phyloP scores from a whole-genome alignment of 2,888 invertebrate species.

The Myopa testacea region DNA sequence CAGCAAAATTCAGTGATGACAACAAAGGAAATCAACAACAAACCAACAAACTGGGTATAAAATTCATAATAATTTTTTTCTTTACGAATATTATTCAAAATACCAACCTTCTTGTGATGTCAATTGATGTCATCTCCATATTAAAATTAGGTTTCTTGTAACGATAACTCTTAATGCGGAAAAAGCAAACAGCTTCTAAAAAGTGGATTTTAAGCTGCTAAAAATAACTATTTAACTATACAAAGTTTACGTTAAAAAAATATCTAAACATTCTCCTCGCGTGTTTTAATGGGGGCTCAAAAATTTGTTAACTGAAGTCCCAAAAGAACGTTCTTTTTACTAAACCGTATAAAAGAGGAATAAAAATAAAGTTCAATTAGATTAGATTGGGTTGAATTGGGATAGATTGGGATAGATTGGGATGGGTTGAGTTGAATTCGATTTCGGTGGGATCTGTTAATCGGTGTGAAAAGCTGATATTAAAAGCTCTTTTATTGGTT shows the following conservation, averaged over 20 bases:
- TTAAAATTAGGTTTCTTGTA: too few relatives aligned
- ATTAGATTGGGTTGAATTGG: too few relatives aligned
- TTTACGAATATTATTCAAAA: too few relatives aligned
- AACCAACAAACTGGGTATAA: too few relatives aligned
- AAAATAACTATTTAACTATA: neutral
- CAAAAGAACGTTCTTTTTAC: neutral
- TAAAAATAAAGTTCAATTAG: neutral
- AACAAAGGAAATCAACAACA: too few relatives aligned
- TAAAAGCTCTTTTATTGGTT: slow-evolving; percentile 26
- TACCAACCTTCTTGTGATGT: too few relatives aligned
- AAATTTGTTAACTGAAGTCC: slow-evolving; percentile 3
- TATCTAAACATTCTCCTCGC: neutral
- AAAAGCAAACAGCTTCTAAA: neutral
- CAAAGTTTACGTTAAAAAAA: neutral
- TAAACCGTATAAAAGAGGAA: too few relatives aligned
- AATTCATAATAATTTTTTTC: too few relatives aligned
- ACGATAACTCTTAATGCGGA: neutral
- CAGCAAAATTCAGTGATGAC: too few relatives aligned
- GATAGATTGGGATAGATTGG: too few relatives aligned
- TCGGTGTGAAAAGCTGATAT: slow-evolving; percentile 16
- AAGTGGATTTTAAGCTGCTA: neutral
- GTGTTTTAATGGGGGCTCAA: slow-evolving; percentile 6
- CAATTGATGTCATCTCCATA: too few relatives aligned
- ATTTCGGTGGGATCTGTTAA: neutral
- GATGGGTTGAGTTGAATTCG: too few relatives aligned